phyloP scores from a whole-genome alignment of 2,797 vertebrate species.

The Chelmon rostratus region DNA sequence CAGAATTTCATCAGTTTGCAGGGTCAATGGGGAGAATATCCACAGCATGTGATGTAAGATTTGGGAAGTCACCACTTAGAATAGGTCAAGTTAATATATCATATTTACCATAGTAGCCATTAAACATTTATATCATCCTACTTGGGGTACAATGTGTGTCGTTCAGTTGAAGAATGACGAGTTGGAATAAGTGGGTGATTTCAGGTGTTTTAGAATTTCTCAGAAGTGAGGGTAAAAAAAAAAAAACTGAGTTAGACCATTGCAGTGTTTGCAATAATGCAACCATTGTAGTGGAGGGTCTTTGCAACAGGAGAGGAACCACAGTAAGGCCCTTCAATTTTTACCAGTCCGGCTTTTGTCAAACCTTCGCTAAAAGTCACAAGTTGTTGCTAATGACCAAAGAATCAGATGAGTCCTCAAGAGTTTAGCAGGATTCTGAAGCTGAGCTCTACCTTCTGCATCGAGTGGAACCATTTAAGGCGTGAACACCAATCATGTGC shows the following conservation, averaged over 20 bases:
- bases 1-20: conserved; percentile 11
- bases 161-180: background rate
- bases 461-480: background rate
- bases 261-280: background rate
- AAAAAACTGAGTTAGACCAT: background rate
- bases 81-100: background rate
- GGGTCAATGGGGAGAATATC: background rate
- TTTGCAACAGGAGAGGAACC: background rate
- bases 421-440: background rate
- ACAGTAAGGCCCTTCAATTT: conserved; percentile 11
- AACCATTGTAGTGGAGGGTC: background rate
- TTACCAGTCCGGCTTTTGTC: background rate
- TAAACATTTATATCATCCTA: conserved; percentile 7
- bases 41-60: background rate
- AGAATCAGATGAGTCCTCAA: background rate
- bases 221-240: conserved; percentile 1
- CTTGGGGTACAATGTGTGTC: background rate
- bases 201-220: background rate
- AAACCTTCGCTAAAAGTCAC: background rate
- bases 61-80: background rate
- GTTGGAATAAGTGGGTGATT: background rate
- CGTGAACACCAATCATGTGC: background rate
- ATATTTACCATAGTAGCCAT: background rate
- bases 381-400: conserved; percentile 6
- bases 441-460: background rate